These are phyloP conservation scores for Apocheima hispidaria DNA, from an alignment of 2,888 invertebrate species.

Conservation along the genomic window DNA sequence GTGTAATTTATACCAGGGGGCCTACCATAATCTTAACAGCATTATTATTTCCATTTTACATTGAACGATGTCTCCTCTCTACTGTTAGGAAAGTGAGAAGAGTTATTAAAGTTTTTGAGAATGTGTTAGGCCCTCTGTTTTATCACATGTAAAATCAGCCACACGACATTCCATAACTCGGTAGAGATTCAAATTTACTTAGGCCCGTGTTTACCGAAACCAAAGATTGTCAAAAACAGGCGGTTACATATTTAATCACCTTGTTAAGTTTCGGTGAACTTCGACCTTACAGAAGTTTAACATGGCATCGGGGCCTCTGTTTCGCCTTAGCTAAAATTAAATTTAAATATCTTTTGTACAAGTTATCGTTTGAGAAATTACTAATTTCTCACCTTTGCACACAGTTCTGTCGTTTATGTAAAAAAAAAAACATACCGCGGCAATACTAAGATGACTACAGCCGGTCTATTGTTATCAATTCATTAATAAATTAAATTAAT, in stretches of 20 bases:
- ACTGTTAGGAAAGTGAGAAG: constrained; percentile 26
- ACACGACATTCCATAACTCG: constrained; percentile 64
- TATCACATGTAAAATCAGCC: constrained; percentile 44
- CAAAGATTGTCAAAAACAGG: background rate
- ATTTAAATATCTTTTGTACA: constrained; percentile 55
- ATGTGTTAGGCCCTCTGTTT: background rate
- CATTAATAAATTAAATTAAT: constrained; percentile 63
- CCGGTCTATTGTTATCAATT: constrained; percentile 60
- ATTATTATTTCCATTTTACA: background rate
- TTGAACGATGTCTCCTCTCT: background rate
- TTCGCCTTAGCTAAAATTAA: constrained; percentile 43
- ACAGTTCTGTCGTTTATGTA: constrained; percentile 62
- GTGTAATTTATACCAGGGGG: constrained; percentile 51
- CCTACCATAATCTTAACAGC: background rate
- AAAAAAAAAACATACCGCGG: constrained; percentile 54
- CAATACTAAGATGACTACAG: constrained; percentile 53
- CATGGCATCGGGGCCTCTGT: background rate
- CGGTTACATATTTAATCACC: background rate
- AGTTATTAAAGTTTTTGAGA: background rate
- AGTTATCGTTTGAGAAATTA: constrained; percentile 49
- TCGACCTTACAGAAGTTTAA: background rate
- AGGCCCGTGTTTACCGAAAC: constrained; percentile 2
- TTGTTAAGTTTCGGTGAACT: background rate
- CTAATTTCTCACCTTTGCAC: constrained; percentile 59
- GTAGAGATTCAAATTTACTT: constrained; percentile 62